Conservation (phyloP, 1,140 invertebrate species). For the Artemia franciscana region DNA sequence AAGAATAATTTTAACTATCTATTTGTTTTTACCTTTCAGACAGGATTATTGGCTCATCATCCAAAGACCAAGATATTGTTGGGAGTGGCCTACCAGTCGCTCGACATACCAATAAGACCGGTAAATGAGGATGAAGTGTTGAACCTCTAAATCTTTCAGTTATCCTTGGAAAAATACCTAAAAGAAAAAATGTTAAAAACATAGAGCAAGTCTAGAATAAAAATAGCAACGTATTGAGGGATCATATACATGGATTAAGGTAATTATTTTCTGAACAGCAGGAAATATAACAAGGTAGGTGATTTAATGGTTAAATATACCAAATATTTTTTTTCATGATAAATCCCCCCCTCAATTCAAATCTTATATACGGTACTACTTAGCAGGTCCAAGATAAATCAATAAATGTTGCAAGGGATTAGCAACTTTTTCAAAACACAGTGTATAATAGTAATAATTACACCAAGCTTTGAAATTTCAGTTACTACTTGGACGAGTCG, state of each 20-base stretch:
- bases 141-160: conserved; percentile 72
- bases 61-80: conserved; percentile 62
- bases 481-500: too few relatives aligned
- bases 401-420: too few relatives aligned
- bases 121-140: conserved; percentile 61
- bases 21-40: conserved; percentile 26
- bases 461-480: too few relatives aligned
- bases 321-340: neutral
- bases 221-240: too few relatives aligned
- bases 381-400: too few relatives aligned
- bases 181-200: too few relatives aligned
- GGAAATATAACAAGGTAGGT: neutral
- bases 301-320: neutral
- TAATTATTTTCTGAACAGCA: neutral
- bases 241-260: conserved; percentile 1
- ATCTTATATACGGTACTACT: too few relatives aligned
- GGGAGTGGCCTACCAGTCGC: conserved; percentile 74
- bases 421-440: too few relatives aligned
- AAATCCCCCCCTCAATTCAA: neutral
- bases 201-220: too few relatives aligned
- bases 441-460: too few relatives aligned
- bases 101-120: conserved; percentile 67
- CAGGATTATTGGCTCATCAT: conserved; percentile 56
- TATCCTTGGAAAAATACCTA: conserved; percentile 58
- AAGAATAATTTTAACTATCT: too few relatives aligned